A percentile compares a stretch with the other conserved stretches of the same genome.
phyloP scores from a whole-genome alignment of 2,888 invertebrate species.

The Leptinotarsa peninsularis region DNA sequence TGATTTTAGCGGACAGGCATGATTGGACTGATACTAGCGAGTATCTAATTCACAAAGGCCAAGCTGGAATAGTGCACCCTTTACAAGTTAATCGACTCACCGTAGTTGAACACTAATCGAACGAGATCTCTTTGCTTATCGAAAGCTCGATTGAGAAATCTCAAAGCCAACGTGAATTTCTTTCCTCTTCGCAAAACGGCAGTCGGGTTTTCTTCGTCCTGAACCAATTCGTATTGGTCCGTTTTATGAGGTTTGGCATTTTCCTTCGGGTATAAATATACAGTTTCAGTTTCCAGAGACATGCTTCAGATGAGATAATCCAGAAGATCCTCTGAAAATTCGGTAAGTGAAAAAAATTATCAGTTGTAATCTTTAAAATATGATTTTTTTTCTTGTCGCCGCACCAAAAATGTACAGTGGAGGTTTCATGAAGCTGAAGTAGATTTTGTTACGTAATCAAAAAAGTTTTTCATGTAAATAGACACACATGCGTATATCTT shows the following conservation, averaged over 20 bases:
- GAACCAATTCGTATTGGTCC: slow-evolving; percentile 75
- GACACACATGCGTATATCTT: too few relatives aligned
- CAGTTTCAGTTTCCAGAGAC: slow-evolving; percentile 67
- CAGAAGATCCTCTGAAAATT: not conserved
- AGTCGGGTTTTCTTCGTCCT: slow-evolving; percentile 71
- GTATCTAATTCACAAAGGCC: too few relatives aligned
- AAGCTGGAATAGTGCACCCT: too few relatives aligned
- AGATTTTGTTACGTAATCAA: not conserved
- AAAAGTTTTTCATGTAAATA: not conserved
- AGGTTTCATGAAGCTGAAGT: too few relatives aligned
- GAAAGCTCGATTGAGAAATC: slow-evolving; percentile 73
- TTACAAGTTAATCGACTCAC: slow-evolving; percentile 62
- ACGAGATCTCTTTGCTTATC: slow-evolving; percentile 74
- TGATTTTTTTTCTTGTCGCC: too few relatives aligned
- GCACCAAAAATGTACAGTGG: not conserved
- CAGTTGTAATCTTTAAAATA: too few relatives aligned
- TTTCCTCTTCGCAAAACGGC: slow-evolving; percentile 80
- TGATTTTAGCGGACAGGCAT: too few relatives aligned
- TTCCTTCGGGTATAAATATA: slow-evolving; percentile 76
- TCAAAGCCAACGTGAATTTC: slow-evolving; percentile 76
- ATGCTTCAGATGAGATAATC: slow-evolving; percentile 12
- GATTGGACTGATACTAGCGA: too few relatives aligned
- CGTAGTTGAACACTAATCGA: slow-evolving; percentile 76
- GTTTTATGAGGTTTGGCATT: slow-evolving; percentile 80
- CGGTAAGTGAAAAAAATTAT: too few relatives aligned